Conservation (phyloP, 2,888 invertebrate genomes). For the Dusona sp. region DNA sequence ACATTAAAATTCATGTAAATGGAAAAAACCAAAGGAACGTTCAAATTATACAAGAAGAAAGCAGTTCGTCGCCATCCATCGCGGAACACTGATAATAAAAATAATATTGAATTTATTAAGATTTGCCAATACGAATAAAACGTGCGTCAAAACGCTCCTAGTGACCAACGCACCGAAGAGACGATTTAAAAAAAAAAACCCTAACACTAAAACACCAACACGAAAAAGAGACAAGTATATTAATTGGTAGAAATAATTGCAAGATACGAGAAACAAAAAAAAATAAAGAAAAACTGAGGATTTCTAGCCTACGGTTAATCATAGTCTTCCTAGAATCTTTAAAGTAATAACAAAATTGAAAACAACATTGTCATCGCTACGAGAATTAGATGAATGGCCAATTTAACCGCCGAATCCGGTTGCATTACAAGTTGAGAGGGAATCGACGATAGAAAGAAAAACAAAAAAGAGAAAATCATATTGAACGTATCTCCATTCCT, state of each 20-base stretch:
- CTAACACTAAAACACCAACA: conserved; percentile 48
- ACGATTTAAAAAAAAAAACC: conserved; percentile 40
- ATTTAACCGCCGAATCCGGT: conserved; percentile 66
- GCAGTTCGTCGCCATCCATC: conserved; percentile 20
- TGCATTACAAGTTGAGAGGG: conserved; percentile 60
- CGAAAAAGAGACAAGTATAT: conserved; percentile 64
- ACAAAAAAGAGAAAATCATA: conserved; percentile 34
- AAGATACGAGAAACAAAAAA: conserved; percentile 68
- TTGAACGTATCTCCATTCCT: conserved; percentile 67
- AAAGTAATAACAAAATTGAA: conserved; percentile 62
- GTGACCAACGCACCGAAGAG: conserved; percentile 31
- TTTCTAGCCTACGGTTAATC: conserved; percentile 84
- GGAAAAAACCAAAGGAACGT: conserved; percentile 16
- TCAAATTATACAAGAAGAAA: conserved; percentile 12
- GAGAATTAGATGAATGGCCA: conserved; percentile 74
- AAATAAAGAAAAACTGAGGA: conserved; percentile 67
- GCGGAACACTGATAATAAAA: conserved; percentile 8
- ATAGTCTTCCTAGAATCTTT: conserved; percentile 84
- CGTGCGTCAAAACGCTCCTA: conserved; percentile 9
- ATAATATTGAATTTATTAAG: conserved; percentile 27
- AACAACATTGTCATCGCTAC: conserved; percentile 72
- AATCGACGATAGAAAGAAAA: conserved; percentile 35
- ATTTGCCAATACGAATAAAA: conserved; percentile 53
- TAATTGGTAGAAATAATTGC: conserved; percentile 69
- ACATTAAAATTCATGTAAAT: conserved; percentile 24